These are phyloP conservation scores for Orchestia grillus DNA, from an alignment of 1,140 invertebrate species.

Conservation along the genomic window DNA sequence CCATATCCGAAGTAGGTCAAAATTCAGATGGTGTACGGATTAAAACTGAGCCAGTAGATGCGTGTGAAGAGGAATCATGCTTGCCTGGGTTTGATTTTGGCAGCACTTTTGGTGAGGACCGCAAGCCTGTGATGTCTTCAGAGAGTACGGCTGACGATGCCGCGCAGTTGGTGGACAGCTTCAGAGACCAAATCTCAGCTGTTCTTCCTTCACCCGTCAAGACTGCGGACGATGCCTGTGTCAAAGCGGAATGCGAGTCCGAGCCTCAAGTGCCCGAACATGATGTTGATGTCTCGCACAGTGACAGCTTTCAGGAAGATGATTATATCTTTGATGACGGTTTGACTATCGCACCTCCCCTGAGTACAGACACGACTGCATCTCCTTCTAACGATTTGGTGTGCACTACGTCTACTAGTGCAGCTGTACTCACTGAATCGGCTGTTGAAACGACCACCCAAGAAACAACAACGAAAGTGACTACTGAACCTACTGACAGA, in stretches of 20 bases:
- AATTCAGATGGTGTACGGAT: background rate
- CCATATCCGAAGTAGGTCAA: background rate
- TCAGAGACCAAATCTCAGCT: constrained; percentile 14
- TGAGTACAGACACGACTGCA: background rate
- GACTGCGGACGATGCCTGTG: background rate
- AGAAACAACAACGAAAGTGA: background rate
- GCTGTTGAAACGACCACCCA: background rate
- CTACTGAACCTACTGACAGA: background rate
- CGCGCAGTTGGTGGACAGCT: background rate
- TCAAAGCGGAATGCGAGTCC: background rate
- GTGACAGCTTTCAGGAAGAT: constrained; percentile 13
- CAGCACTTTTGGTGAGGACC: background rate
- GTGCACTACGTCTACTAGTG: background rate
- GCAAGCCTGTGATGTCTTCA: constrained; percentile 4
- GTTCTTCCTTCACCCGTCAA: background rate
- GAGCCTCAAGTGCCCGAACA: background rate
- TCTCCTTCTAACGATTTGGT: background rate
- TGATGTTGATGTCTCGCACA: background rate
- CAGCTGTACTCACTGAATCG: background rate
- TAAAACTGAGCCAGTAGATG: background rate
- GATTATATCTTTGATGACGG: constrained; percentile 30
- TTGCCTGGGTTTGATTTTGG: constrained; percentile 38
- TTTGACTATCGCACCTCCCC: background rate
- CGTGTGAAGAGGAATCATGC: constrained; percentile 40
- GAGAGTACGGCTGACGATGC: constrained; percentile 22